A percentile compares a stretch with the other conserved stretches of the same genome.
Conservation (phyloP, 2,888 invertebrate genomes). For the Oligia latruncula region DNA sequence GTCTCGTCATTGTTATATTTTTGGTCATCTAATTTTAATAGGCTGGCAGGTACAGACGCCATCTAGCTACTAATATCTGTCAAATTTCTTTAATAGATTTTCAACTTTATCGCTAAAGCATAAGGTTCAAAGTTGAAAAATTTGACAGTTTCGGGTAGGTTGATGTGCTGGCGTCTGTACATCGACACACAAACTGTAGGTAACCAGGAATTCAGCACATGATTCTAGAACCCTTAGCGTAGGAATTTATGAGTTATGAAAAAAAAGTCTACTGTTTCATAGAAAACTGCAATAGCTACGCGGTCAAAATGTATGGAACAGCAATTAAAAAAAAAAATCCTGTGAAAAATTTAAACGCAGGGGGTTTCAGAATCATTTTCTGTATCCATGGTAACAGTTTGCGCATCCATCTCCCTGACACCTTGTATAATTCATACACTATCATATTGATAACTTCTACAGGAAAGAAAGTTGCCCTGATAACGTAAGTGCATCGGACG, state of each 20-base stretch:
- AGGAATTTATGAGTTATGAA: rapidly evolving
- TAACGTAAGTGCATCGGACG: not conserved
- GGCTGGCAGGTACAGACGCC: too few relatives aligned
- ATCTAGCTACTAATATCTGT: too few relatives aligned
- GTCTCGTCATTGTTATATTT: not conserved
- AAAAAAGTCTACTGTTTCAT: not conserved
- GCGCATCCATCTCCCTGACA: not conserved
- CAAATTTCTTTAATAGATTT: too few relatives aligned
- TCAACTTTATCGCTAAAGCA: too few relatives aligned
- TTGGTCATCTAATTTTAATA: not conserved
- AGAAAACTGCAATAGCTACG: too few relatives aligned
- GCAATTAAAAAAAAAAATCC: not conserved
- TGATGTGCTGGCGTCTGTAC: too few relatives aligned
- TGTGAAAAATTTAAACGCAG: not conserved
- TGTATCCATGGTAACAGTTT: not conserved
- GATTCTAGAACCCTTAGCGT: not conserved
- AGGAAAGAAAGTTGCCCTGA: not conserved
- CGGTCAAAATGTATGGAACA: not conserved
- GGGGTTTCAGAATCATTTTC: not conserved
- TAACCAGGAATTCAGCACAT: not conserved
- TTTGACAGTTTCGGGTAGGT: too few relatives aligned
- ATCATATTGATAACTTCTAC: not conserved
- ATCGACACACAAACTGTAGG: too few relatives aligned
- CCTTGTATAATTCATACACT: not conserved
- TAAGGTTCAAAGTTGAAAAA: too few relatives aligned